Base-by-base conservation (phyloP, 2,888 invertebrate genomes). In the Oscheius sp. region DNA sequence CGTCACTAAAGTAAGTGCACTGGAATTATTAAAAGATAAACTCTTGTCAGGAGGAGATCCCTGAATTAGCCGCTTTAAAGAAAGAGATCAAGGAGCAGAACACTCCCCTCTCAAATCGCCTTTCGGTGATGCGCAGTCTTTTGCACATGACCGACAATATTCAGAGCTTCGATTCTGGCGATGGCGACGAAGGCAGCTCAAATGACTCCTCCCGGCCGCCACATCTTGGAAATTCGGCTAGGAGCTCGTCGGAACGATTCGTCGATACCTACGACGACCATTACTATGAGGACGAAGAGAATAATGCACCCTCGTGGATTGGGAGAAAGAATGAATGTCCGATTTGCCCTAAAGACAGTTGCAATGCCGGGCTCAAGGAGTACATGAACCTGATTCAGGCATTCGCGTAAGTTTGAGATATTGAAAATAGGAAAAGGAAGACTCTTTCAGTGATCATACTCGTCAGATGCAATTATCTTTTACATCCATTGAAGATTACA, bases 381-480 rank as follows among this genome's bases (percentile, higher is more conserved):
- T 66, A 49, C 52, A 27, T 27, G 3, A 16, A 23, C 13, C 66
- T 66, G 3, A 52, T 66, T 18, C 49, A 66, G 18, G 21, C 52
- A 25, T 66, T 66, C 25, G 52, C 25, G 66, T 66, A 52, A 52
- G 66, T 61, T 13, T 7, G 45, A 13, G 61, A 5, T 1, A 41
- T 21, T n/a, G n/a, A n/a, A 43, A 21, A 72, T 23, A 70, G 74
- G 46, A 74, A 75, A 9, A 9, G 9, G 35, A 6, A 35, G 13
- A 13, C 18, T 69, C 73, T 23, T 86, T 80, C 71, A 76, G 74
- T 25, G 86, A 86, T 68, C 84, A 85, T 58, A 73, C 76, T 35
- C 71, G 81, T 9, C 74, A 80, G 68, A 86, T 86, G 86, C 83
- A 85, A 43, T 76, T 84, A 7, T 77, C 78, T n/a, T 78, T 84